Evolutionary conservation across 2,888 invertebrate species (phyloP).

Genomic region (Dichetophora obliterata): DNA sequence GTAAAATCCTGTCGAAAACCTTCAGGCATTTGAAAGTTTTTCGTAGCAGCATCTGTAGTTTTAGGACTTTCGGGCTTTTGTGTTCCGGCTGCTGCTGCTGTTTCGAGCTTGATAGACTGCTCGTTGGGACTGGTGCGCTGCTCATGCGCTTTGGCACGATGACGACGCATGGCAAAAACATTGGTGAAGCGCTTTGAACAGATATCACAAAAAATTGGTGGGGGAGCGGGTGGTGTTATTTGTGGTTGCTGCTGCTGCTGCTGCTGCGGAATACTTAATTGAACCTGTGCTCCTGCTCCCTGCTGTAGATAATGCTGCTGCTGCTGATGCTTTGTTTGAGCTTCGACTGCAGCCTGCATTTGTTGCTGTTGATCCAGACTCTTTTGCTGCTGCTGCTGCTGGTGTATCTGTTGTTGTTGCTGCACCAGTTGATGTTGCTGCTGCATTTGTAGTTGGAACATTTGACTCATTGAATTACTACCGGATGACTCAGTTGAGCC

Average conservation of each 20-base stretch:
- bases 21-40: slow-evolving; percentile 67
- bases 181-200: slow-evolving; percentile 82
- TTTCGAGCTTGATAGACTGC: slow-evolving; percentile 10
- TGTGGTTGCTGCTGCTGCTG: slow-evolving; percentile 46
- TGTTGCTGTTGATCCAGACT: slow-evolving; percentile 58
- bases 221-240: slow-evolving; percentile 54
- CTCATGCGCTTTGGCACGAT: slow-evolving; percentile 78
- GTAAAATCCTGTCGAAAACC: slow-evolving; percentile 69
- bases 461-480: slow-evolving; percentile 52
- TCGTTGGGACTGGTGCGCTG: slow-evolving; percentile 49
- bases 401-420: slow-evolving; percentile 50
- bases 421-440: slow-evolving; percentile 54
- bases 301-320: slow-evolving; percentile 49
- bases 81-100: slow-evolving; percentile 36
- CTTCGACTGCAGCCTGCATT: slow-evolving; percentile 47
- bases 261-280: slow-evolving; percentile 48
- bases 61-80: slow-evolving; percentile 4
- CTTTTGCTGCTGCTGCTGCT: slow-evolving; percentile 45
- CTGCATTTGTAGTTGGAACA: slow-evolving; percentile 63
- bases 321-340: slow-evolving; percentile 49
- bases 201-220: slow-evolving; percentile 75
- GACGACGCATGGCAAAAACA: slow-evolving; percentile 79
- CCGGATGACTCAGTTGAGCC: slow-evolving; percentile 44
- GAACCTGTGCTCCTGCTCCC: slow-evolving; percentile 48
- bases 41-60: slow-evolving; percentile 36